Evolutionary conservation across 2,888 invertebrate species (phyloP), one percentile per base, ranked within the genome.

Genomic region (Keiferia lycopersicella): DNA sequence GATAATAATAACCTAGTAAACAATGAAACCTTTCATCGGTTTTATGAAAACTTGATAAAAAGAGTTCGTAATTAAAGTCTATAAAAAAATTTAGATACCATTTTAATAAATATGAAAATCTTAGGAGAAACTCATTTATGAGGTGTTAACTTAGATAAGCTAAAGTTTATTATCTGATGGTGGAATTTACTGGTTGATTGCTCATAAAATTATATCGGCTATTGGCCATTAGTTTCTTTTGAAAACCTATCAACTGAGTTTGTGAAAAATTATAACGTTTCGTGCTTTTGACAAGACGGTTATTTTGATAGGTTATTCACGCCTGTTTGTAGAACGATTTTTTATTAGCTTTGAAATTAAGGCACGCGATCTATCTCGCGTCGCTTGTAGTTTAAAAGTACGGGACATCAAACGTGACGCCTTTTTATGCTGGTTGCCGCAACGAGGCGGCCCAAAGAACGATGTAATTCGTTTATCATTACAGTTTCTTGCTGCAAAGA

Each of bases 381-480:
- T 56, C 62, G 50, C 64, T 65, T 65, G 58, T 60, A 60, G 61
- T 66, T 61, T 66, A 63, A 67, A 64, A 67, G 66, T 71, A 72
- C 71, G 74, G 71, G 70, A 72, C 67, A 67, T 66, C 41, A 62
- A 65, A 73, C 73, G 71, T 73, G 72, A 73, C 71, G 68, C 62
- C 71, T 65, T 71, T 71, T 73, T 66, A 56, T 63, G 56, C 30
- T 51, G 22, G 48, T 65, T 70, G 63, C 63, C 62, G 53, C 60
- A 65, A 65, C 66, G 64, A 68, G 65, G 56, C 56, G 67, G 67
- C 64, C 68, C 65, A 66, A 67, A 72, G 69, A 66, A 68, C 72
- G 69, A 68, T 67, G 70, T 76, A 75, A 81, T 78, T 77, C 73
- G 69, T 68, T 74, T 73, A 74, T 73, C 78, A 80, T 79, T 79